Base-by-base conservation (phyloP, 2,888 invertebrate species). In the Lasioglossum figueresi region DNA sequence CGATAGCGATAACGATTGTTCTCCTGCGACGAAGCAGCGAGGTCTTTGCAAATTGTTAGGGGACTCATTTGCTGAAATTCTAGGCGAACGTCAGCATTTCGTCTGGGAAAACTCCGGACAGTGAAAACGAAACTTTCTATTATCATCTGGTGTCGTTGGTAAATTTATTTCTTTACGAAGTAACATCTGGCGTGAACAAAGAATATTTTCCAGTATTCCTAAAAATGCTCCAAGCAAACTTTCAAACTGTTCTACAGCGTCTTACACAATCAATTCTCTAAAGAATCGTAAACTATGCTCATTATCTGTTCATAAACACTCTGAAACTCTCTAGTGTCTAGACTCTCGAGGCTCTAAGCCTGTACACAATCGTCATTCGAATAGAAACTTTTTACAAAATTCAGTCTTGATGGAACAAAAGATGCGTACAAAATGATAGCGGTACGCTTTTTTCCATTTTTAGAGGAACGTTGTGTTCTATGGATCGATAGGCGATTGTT, bases 1-100 rank as follows among this genome's bases (percentile, higher is more conserved):
- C 68, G 68, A 68, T 40, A 40, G 68, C 68, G 68, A 68, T 68
- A 68, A 37, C 34, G 40, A 68, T 68, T 68, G 68, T 37, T 68
- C 40, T 14, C 14, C 12, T 4, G 37, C 37, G 37, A 68, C 68
- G 68, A 37, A 52, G 10, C 52, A 10, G 19, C 23, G 52, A 52
- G 52, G 52, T 23, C 52, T 52, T 66, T 23, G 66, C 66, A 19
- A 19, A 34, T 31, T 34, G 34, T 23, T 8, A 1, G 34, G 19
- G 34, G 3, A 8, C 8, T 3, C 23, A 4, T 66, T 59, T 27
- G 59, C 16, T 5, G 14, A 59, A 27, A 10, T 14, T 34, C 34
- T 10, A 19, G 66, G 19, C 8, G 19, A 34, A 19, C 66, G 34
- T 34, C 31, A 8, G 8, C 31, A 3, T 23, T 66, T 34, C 34